These are phyloP conservation scores for Auanema freiburgensis DNA, from an alignment of 2,888 invertebrate species.

Conservation along the genomic window DNA sequence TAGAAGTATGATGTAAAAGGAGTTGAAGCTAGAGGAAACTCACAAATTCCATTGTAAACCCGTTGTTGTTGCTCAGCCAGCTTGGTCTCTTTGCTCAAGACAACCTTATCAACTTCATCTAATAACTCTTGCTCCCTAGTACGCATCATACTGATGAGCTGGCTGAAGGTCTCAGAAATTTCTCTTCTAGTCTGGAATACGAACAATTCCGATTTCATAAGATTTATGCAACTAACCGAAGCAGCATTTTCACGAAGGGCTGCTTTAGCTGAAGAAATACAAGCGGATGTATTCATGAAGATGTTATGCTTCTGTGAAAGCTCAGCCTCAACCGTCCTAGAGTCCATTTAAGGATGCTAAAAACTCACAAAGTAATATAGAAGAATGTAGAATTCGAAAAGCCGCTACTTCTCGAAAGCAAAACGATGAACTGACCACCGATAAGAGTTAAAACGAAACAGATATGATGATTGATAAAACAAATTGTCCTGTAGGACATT, in stretches of 20 bases:
- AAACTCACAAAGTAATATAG: too few relatives aligned
- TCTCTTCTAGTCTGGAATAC: constrained; percentile 43
- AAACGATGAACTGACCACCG: too few relatives aligned
- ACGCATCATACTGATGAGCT: constrained; percentile 39
- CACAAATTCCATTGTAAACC: constrained; percentile 38
- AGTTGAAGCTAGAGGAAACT: not conserved
- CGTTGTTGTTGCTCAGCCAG: constrained; percentile 37
- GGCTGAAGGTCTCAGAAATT: constrained; percentile 35
- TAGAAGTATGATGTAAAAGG: constrained; percentile 3
- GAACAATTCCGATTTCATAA: constrained; percentile 5
- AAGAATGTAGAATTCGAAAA: too few relatives aligned
- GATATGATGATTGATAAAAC: too few relatives aligned
- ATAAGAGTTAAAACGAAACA: too few relatives aligned
- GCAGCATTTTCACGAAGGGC: constrained; percentile 38
- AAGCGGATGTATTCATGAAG: constrained; percentile 39
- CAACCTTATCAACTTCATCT: constrained; percentile 36
- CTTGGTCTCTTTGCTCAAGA: constrained; percentile 34
- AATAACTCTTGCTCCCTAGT: constrained; percentile 47
- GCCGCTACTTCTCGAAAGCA: too few relatives aligned
- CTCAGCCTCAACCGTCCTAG: constrained; percentile 20
- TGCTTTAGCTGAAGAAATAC: constrained; percentile 32
- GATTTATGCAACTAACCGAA: constrained; percentile 17
- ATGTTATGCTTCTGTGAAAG: constrained; percentile 31
- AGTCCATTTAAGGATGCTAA: constrained; percentile 1
- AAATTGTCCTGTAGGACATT: too few relatives aligned